phyloP scores from a whole-genome alignment of 2,113 vertebrate species.

The Craseonycteris thonglongyai region DNA sequence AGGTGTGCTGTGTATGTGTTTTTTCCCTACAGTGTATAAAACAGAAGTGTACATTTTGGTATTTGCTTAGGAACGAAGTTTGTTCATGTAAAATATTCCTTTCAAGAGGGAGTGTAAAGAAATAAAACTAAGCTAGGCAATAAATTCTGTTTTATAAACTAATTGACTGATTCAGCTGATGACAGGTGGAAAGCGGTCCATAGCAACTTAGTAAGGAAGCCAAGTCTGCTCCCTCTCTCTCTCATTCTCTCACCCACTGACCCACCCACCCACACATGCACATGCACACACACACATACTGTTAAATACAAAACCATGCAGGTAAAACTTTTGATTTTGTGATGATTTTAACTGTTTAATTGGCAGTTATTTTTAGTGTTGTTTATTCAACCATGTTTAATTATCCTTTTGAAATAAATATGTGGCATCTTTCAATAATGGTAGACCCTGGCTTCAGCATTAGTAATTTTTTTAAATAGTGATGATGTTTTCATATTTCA shows the following conservation, averaged over 20 bases:
- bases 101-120: not conserved
- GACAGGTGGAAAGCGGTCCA: not conserved
- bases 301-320: not conserved
- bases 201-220: not conserved
- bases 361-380: not conserved
- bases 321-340: not conserved
- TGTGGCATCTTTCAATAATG: not conserved
- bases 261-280: not conserved
- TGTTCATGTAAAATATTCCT: constrained; percentile 23
- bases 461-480: not conserved
- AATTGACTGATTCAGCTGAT: not conserved
- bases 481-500: not conserved
- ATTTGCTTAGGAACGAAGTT: not conserved
- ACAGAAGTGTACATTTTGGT: constrained; percentile 31
- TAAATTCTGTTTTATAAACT: not conserved
- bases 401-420: not conserved
- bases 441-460: not conserved
- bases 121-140: constrained; percentile 5
- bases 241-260: not conserved
- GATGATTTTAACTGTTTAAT: not conserved
- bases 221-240: rapidly evolving
- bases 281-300: not conserved
- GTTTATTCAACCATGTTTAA: not conserved
- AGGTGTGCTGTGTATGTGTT: not conserved
- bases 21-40: not conserved